Evolutionary conservation across 1,140 invertebrate genomes (phyloP).

Genomic region (Trichonephila inaurata): DNA sequence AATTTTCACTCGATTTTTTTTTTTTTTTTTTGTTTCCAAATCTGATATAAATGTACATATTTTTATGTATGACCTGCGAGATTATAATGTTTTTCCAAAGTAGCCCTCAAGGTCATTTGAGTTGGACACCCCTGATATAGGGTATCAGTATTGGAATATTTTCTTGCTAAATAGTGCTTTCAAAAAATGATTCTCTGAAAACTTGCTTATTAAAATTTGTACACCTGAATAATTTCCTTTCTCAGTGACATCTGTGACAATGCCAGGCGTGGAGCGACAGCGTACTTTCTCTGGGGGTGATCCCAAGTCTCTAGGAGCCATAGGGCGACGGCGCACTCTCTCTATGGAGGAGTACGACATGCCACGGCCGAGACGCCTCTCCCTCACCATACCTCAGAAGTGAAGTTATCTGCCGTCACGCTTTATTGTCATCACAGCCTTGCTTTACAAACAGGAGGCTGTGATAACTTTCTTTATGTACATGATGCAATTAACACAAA

Average conservation of each 20-base stretch:
- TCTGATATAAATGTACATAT: too few species aligned
- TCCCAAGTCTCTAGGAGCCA: conserved; percentile 77
- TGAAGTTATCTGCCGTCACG: conserved; percentile 49
- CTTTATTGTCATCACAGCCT: neutral
- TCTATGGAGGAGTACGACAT: conserved; percentile 80
- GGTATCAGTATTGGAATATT: too few species aligned
- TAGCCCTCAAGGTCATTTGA: too few species aligned
- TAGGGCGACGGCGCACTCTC: conserved; percentile 79
- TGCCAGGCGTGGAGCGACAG: conserved; percentile 78
- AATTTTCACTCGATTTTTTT: too few species aligned
- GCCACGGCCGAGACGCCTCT: conserved; percentile 78
- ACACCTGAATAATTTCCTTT: neutral
- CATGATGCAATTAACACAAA: conserved; percentile 20
- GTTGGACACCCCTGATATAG: too few species aligned
- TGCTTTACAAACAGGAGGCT: neutral
- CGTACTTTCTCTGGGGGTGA: conserved; percentile 78
- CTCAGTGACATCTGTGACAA: conserved; percentile 78
- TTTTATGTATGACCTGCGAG: too few species aligned
- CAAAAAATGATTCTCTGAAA: too few species aligned
- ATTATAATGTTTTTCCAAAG: too few species aligned
- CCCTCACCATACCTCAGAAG: conserved; percentile 77
- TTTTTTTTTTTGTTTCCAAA: too few species aligned
- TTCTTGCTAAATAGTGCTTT: too few species aligned
- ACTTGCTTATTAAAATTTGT: too few species aligned
- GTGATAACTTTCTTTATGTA: conserved; percentile 22